Conservation (phyloP, 2,113 vertebrate genomes). For the Coracopsis vasa region DNA sequence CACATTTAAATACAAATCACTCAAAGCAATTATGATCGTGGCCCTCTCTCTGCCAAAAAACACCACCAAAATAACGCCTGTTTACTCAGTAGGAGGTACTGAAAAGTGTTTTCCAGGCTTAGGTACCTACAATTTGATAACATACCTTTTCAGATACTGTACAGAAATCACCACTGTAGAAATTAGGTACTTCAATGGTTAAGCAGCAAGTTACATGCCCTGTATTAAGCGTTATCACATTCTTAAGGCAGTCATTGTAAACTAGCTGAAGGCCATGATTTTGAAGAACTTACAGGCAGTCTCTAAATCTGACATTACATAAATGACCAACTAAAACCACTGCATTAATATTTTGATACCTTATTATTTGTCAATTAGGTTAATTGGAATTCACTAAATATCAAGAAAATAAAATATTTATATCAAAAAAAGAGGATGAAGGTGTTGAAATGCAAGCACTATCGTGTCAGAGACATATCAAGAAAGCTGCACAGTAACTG, state of each 20-base stretch:
- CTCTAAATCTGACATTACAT: neutral
- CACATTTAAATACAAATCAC: neutral
- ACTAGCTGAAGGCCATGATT: neutral
- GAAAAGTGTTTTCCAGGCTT: neutral
- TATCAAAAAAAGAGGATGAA: neutral
- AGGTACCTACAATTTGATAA: neutral
- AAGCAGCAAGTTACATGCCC: neutral
- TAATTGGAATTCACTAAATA: neutral
- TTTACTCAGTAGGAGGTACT: neutral
- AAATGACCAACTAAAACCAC: neutral
- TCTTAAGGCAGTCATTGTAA: neutral
- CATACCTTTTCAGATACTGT: neutral
- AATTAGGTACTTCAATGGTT: neutral
- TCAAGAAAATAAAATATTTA: neutral
- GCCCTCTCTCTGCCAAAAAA: neutral
- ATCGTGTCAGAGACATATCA: accelerated
- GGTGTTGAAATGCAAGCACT: neutral
- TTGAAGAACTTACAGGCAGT: neutral
- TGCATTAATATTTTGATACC: neutral
- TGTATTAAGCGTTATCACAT: neutral
- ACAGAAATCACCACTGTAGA: neutral
- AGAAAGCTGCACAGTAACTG: neutral
- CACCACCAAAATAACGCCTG: neutral
- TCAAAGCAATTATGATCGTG: neutral
- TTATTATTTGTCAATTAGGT: neutral